These are phyloP conservation scores for Semicossyphus pulcher DNA, from an alignment of 2,113 vertebrate genomes.

Conservation along the genomic window DNA sequence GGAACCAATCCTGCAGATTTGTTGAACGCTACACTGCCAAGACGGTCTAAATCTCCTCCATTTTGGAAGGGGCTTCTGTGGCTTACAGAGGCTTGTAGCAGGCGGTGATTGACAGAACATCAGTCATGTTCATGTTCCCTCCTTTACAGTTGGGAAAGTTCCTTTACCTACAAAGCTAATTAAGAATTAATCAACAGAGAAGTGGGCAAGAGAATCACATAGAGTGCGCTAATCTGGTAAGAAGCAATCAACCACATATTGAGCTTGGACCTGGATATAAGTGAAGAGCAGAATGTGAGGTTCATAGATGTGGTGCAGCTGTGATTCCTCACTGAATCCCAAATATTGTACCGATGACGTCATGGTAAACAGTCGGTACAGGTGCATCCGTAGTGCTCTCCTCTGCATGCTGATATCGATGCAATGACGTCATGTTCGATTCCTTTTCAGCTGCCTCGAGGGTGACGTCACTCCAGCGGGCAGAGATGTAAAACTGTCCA, in stretches of 20 bases:
- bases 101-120: constrained; percentile 60
- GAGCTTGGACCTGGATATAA: constrained; percentile 50
- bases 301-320: constrained; percentile 18
- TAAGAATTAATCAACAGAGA: constrained; percentile 56
- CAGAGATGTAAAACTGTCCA: constrained; percentile 56
- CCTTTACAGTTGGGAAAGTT: constrained; percentile 34
- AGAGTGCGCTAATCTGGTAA: constrained; percentile 45
- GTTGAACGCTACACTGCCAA: constrained; percentile 69
- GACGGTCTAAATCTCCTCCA: constrained; percentile 74
- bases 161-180: constrained; percentile 43
- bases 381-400: constrained; percentile 39
- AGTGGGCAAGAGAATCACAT: constrained; percentile 41
- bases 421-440: constrained; percentile 79
- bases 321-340: constrained; percentile 24
- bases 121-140: constrained; percentile 29
- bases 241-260: constrained; percentile 64
- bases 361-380: constrained; percentile 49
- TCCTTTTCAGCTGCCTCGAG: constrained; percentile 61
- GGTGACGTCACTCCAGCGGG: constrained; percentile 71
- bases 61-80: constrained; percentile 69
- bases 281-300: constrained; percentile 38
- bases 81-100: constrained; percentile 65
- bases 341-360: constrained; percentile 35
- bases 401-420: constrained; percentile 68
- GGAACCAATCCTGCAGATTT: constrained; percentile 78